Conservation (phyloP, 2,797 vertebrate genomes). For the Rhinoraja longicauda region DNA sequence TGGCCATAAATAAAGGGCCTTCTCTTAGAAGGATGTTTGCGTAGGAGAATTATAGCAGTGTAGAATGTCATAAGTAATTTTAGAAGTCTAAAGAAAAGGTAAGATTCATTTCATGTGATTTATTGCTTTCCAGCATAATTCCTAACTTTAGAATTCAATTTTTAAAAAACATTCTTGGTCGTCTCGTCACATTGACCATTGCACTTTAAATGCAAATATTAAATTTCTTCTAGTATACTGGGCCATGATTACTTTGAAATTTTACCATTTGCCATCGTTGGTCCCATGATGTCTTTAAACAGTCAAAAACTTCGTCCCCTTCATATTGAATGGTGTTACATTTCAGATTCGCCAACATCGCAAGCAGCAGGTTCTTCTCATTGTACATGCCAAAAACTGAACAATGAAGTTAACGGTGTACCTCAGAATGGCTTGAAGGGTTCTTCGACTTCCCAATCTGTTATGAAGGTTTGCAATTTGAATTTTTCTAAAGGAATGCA, state of each 20-base stretch:
- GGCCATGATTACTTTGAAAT: neutral
- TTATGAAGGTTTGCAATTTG: neutral
- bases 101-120: no score
- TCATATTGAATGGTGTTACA: neutral
- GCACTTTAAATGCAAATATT: neutral
- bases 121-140: no score
- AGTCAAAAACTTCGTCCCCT: no score
- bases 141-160: neutral
- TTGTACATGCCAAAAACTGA: neutral
- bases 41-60: no score
- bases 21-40: no score
- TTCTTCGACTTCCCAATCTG: neutral
- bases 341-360: slow-evolving; percentile 3
- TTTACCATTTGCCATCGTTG: no score
- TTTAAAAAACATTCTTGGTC: neutral
- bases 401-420: neutral
- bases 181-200: no score
- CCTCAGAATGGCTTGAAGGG: neutral
- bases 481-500: neutral
- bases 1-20: no score
- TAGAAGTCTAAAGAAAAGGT: no score
- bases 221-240: neutral
- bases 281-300: no score
- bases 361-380: neutral
- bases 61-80: no score